Conservation (phyloP, 2,888 invertebrate genomes). For the Drosophila macrospina region DNA sequence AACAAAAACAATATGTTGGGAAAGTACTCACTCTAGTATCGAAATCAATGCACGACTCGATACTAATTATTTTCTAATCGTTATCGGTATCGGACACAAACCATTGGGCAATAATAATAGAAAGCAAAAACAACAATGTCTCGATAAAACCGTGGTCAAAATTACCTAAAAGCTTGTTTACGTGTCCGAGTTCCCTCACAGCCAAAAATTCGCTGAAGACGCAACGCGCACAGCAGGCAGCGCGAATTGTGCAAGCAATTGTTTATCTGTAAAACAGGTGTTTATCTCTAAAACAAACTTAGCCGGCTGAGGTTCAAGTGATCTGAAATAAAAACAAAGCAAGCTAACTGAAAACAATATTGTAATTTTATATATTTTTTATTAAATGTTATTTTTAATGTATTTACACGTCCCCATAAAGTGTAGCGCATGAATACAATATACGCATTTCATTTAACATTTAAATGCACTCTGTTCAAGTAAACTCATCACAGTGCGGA, state of each 20-base stretch:
- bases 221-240: constrained; percentile 35
- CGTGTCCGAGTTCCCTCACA: constrained; percentile 70
- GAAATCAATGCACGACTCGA: constrained; percentile 19
- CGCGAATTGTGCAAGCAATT: constrained; percentile 34
- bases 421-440: background rate
- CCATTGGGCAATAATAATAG: constrained; percentile 26
- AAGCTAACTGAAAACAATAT: constrained; percentile 3
- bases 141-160: constrained; percentile 50
- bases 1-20: constrained; percentile 26
- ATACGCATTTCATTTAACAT: background rate
- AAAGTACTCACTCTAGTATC: constrained; percentile 14
- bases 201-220: constrained; percentile 42
- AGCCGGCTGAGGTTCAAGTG: constrained; percentile 9
- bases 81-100: constrained; percentile 59
- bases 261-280: constrained; percentile 49
- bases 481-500: background rate
- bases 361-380: background rate
- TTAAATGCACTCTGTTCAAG: background rate
- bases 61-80: constrained; percentile 2
- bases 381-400: background rate
- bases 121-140: constrained; percentile 34
- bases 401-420: constrained; percentile 2
- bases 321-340: background rate
- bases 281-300: constrained; percentile 48
- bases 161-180: constrained; percentile 72